phyloP scores from a whole-genome alignment of 2,888 invertebrate species.

The Drosophila diplacantha region DNA sequence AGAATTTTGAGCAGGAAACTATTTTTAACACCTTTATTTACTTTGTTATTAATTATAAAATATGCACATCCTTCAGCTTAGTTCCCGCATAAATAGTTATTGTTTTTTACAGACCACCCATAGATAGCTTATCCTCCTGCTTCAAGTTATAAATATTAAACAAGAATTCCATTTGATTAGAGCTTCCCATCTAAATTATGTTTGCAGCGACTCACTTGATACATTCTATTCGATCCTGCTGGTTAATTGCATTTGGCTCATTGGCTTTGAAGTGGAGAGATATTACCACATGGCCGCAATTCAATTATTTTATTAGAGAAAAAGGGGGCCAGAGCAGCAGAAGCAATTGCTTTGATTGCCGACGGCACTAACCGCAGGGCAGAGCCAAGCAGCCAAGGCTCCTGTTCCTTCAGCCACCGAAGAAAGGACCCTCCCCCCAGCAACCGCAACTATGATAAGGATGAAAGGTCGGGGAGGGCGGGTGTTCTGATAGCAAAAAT shows the following conservation, averaged over 20 bases:
- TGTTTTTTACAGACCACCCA: no score
- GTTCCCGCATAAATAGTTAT: background rate
- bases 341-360: slow-evolving; percentile 66
- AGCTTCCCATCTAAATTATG: slow-evolving; percentile 14
- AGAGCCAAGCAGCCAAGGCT: slow-evolving; percentile 32
- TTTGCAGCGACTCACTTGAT: slow-evolving; percentile 23
- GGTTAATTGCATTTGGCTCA: slow-evolving; percentile 55
- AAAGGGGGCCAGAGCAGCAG: slow-evolving; percentile 25
- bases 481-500: slow-evolving; percentile 49
- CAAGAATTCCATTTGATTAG: slow-evolving; percentile 18
- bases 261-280: slow-evolving; percentile 56
- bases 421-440: background rate
- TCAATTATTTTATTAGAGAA: slow-evolving; percentile 64
- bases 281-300: slow-evolving; percentile 65
- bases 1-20: background rate
- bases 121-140: background rate
- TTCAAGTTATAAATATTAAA: slow-evolving; percentile 6
- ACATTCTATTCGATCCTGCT: slow-evolving; percentile 14
- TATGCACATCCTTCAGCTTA: background rate
- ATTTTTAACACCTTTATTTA: background rate
- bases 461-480: slow-evolving; percentile 14
- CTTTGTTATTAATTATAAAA: background rate
- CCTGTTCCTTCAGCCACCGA: slow-evolving; percentile 2
- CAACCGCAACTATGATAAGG: slow-evolving; percentile 60
- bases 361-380: slow-evolving; percentile 53